These are phyloP conservation scores for Chorisops tibialis DNA, from an alignment of 2,888 invertebrate species.

Conservation along the genomic window DNA sequence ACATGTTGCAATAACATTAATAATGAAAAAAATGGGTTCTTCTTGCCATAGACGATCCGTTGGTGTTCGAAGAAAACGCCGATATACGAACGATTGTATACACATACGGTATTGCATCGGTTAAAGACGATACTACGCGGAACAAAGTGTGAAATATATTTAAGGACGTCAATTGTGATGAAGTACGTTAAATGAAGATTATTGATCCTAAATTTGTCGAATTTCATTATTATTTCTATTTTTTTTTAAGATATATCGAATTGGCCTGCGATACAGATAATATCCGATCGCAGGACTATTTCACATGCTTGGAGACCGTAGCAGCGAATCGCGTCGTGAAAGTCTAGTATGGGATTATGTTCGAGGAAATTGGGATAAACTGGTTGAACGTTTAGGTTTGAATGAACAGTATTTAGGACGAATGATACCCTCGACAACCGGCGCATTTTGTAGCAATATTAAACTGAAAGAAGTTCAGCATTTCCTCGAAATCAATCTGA, in stretches of 20 bases:
- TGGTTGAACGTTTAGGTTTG: constrained; percentile 74
- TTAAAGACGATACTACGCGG: constrained; percentile 67
- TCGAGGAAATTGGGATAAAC: constrained; percentile 69
- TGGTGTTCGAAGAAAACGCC: no score
- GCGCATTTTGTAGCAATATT: constrained; percentile 63
- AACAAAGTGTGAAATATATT: constrained; percentile 70
- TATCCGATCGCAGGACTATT: constrained; percentile 81
- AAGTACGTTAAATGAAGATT: no score
- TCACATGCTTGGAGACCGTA: constrained; percentile 65
- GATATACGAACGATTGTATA: constrained; percentile 66
- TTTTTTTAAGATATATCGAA: constrained; percentile 64
- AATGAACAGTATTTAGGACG: constrained; percentile 80
- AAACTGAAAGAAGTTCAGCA: constrained; percentile 72
- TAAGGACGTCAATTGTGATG: constrained; percentile 62
- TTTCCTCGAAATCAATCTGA: constrained; percentile 77
- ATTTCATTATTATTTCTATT: no score
- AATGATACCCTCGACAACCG: constrained; percentile 68
- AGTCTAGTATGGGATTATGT: constrained; percentile 81
- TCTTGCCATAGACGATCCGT: no score
- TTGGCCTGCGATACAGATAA: constrained; percentile 70
- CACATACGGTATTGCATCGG: constrained; percentile 66
- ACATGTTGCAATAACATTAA: no score
- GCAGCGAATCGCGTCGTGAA: constrained; percentile 68
- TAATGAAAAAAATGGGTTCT: no score
- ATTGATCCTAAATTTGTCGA: no score